Conservation (phyloP, 2,888 invertebrate species). For the Corbicula japonica region DNA sequence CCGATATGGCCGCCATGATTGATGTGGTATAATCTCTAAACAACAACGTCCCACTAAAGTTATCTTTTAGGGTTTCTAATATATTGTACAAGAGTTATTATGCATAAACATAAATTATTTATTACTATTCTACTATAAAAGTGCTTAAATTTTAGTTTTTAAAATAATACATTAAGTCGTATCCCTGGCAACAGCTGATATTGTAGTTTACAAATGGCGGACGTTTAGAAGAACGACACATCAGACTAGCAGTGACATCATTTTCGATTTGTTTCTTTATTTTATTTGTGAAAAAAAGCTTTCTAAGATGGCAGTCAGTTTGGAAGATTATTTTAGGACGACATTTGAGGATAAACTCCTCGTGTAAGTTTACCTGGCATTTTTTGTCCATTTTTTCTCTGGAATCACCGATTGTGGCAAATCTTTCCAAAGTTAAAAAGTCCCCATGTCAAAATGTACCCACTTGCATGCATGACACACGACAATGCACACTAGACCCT, state of each 20-base stretch:
- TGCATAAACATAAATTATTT: no score
- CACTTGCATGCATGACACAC: no score
- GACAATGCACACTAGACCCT: no score
- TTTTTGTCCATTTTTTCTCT: background rate
- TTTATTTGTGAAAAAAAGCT: constrained; percentile 8
- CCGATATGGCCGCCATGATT: constrained; percentile 63
- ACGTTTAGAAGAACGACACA: constrained; percentile 16
- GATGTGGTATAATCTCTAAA: constrained; percentile 42
- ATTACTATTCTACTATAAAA: no score
- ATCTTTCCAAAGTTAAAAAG: background rate
- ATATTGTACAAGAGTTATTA: no score
- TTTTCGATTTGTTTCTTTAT: background rate
- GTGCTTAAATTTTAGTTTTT: no score
- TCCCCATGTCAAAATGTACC: no score
- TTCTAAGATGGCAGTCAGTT: constrained; percentile 82
- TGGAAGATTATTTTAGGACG: constrained; percentile 86
- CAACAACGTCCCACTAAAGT: no score
- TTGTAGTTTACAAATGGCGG: constrained; percentile 75
- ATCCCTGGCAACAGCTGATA: constrained; percentile 64
- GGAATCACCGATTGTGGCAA: background rate
- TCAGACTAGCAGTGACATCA: background rate
- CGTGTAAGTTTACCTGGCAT: constrained; percentile 85
- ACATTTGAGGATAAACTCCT: constrained; percentile 86
- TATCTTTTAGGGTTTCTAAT: no score
- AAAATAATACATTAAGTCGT: background rate